Evolutionary conservation across 2,797 vertebrate species (phyloP), one percentile per base, ranked within the genome.

Genomic region (Pantherophis vulpinus): DNA sequence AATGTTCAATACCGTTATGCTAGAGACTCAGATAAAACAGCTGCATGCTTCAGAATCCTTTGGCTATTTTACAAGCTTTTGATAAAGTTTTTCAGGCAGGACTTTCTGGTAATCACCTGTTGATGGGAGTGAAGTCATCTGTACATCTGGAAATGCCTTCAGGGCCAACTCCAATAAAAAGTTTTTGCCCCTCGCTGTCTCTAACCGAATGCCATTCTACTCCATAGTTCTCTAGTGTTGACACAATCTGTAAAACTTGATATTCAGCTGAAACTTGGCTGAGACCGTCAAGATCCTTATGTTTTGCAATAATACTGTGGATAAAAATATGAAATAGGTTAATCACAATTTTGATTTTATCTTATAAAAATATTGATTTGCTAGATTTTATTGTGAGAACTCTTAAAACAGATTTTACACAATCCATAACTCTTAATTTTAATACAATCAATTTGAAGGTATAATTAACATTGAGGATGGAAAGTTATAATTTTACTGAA

Each of bases 131-230:
- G 95, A 99, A 98, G 96, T 99, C 99, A 60, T 99, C 99, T 97
- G 98, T 99, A 97, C 99, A 99, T 94, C 99, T 95, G 10, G 98
- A 98, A 79, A 99, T 99, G 25, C 99, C 99, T 91, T 99, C 99
- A 0, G 99, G 99, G 1, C 99, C 99, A 0, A 99, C 98, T 12
- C 99, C 99, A 16, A 99, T 98, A 32, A 99, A 98, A 92, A 99
- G 95, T 74, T 98, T 98, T 94, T 99, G 99, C 12, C 98, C 98
- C 37, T 98, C 98, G 0, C 98, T 98, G 0, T 99, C 99, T 59
- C 99, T 98, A 32, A 98, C 98, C 11, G 98, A 98, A 96, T 99
- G 99, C 99, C 99, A 99, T 95, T 99, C 99, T 27, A 99, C 98
- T 1, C 99, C 99, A 3, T 99, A 99, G 95, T 99, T 99, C 95